A percentile compares a stretch with the other conserved stretches of the same genome.
Evolutionary conservation across 2,113 vertebrate genomes (phyloP).

Genomic region (Meriones unguiculatus): DNA sequence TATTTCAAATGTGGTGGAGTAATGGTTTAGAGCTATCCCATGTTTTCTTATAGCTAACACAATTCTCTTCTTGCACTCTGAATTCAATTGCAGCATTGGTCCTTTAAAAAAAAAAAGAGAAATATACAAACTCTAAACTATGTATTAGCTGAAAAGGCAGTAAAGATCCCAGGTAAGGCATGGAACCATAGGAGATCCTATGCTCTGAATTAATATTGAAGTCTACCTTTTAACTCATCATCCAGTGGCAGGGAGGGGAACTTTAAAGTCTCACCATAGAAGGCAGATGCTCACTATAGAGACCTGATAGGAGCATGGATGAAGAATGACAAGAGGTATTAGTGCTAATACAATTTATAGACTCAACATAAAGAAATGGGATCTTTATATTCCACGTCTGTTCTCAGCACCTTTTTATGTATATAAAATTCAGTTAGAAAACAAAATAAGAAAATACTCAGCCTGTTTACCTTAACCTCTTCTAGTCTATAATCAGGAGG

Average conservation of each 20-base stretch:
- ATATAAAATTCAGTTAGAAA: not conserved
- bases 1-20: not conserved
- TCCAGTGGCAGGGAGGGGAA: too few relatives aligned
- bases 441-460: not conserved
- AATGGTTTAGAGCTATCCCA: not conserved
- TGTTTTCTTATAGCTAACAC: not conserved
- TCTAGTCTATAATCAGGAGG: constrained; percentile 87
- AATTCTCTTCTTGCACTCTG: not conserved
- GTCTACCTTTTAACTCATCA: not conserved
- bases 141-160: not conserved
- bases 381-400: not conserved
- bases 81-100: not conserved
- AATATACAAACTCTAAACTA: not conserved
- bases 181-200: not conserved
- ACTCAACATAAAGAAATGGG: constrained; percentile 7
- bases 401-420: not conserved
- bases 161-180: not conserved
- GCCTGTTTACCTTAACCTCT: constrained; percentile 84
- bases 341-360: not conserved
- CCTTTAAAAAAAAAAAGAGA: not conserved
- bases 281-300: not conserved
- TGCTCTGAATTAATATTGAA: not conserved
- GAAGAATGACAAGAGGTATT: not conserved
- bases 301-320: not conserved
- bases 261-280: not conserved